phyloP scores from a whole-genome alignment of 2,113 vertebrate species.

The Dromas ardeola region DNA sequence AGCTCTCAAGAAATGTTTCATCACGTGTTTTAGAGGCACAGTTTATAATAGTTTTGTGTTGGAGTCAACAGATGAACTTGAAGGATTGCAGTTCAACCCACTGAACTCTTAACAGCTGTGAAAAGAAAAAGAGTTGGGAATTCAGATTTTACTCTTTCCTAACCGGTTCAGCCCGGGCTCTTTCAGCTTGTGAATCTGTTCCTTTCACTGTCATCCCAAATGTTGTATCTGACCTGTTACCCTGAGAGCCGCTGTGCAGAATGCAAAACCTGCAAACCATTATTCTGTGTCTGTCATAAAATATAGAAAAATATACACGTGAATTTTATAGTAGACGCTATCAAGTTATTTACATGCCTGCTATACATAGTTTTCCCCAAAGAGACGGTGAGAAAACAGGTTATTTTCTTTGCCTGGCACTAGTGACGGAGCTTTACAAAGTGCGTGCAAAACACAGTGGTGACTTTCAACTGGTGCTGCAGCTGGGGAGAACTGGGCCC shows the following conservation, averaged over 20 bases:
- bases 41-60: constrained; percentile 77
- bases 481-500: neutral
- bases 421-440: neutral
- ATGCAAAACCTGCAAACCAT: neutral
- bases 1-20: constrained; percentile 75
- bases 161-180: neutral
- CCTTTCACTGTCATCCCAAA: neutral
- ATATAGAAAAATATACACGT: neutral
- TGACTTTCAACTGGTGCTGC: neutral
- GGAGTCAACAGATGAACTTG: constrained; percentile 73
- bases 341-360: neutral
- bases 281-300: neutral
- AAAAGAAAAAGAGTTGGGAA: constrained; percentile 56
- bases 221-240: neutral
- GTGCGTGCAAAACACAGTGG: rapidly evolving
- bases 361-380: neutral
- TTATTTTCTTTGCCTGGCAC: neutral
- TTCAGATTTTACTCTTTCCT: constrained; percentile 37
- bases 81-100: constrained; percentile 69
- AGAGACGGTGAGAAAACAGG: neutral
- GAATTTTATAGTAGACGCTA: neutral
- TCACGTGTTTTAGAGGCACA: constrained; percentile 79
- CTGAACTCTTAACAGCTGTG: constrained; percentile 74
- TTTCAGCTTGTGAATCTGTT: neutral
- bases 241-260: neutral